Percentiles rank a stretch among this genome's conserved stretches.
Evolutionary conservation across 1,140 invertebrate genomes (phyloP).

Genomic region (Paraescarpia echinospica): DNA sequence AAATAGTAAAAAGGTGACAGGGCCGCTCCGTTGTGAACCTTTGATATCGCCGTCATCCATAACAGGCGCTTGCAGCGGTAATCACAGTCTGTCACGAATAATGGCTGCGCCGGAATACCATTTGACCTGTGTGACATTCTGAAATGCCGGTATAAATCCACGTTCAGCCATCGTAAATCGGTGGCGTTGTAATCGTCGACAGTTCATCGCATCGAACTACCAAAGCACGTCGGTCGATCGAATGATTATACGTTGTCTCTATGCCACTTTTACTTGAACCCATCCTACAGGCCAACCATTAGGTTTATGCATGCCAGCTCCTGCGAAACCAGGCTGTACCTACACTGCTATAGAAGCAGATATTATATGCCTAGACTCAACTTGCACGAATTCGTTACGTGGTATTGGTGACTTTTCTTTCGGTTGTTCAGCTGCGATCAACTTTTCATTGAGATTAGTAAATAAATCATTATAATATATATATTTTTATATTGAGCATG

Average conservation of each 20-base stretch:
- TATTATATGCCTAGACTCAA: no score
- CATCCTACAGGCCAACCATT: no score
- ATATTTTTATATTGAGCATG: no score
- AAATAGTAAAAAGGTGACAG: slow-evolving; percentile 6
- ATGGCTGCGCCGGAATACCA: background rate
- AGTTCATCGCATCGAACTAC: background rate
- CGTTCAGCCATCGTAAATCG: slow-evolving; percentile 3
- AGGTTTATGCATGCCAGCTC: no score
- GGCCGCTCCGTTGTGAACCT: background rate
- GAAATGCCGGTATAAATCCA: background rate
- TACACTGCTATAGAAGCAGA: no score
- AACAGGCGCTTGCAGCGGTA: background rate
- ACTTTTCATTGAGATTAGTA: no score
- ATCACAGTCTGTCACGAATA: slow-evolving; percentile 5
- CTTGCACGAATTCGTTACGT: no score
- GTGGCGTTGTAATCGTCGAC: background rate
- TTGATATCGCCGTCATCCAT: background rate
- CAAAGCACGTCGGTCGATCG: background rate
- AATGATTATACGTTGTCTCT: background rate
- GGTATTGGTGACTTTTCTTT: no score
- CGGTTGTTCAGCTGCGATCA: no score
- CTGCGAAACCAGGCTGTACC: no score
- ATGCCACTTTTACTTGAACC: background rate
- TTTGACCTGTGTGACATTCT: background rate
- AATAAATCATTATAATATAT: no score